A percentile compares a stretch with the other conserved stretches of the same genome.
Conservation (phyloP, 2,113 vertebrate genomes). For the Engraulis encrasicolus region DNA sequence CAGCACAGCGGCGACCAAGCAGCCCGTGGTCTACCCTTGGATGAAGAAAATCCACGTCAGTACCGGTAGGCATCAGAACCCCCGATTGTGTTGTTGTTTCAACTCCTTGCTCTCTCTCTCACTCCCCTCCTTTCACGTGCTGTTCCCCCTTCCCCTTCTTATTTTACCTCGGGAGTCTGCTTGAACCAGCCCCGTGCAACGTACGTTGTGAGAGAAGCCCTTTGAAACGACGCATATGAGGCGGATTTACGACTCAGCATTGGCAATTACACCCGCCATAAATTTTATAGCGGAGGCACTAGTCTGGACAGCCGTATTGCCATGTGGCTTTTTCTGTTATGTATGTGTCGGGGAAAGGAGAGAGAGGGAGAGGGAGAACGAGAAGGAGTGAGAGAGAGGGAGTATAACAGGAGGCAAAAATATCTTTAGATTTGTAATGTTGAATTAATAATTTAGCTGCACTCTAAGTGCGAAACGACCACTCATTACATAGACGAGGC, state of each 20-base stretch:
- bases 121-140: slow-evolving; percentile 56
- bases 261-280: slow-evolving; percentile 92
- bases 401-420: slow-evolving; percentile 51
- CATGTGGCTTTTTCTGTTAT: slow-evolving; percentile 82
- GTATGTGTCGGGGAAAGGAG: slow-evolving; percentile 74
- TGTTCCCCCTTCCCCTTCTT: slow-evolving; percentile 43
- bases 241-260: slow-evolving; percentile 89
- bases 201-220: slow-evolving; percentile 71
- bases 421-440: slow-evolving; percentile 76
- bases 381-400: slow-evolving; percentile 33
- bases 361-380: slow-evolving; percentile 41
- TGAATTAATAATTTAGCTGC: slow-evolving; percentile 86
- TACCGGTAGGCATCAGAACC: slow-evolving; percentile 81
- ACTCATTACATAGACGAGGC: slow-evolving; percentile 75
- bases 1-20: slow-evolving; percentile 81
- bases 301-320: slow-evolving; percentile 84
- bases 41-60: slow-evolving; percentile 92
- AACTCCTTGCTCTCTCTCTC: slow-evolving; percentile 46
- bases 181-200: slow-evolving; percentile 52
- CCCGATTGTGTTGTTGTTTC: slow-evolving; percentile 73
- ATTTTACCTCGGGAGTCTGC: slow-evolving; percentile 71
- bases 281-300: slow-evolving; percentile 87
- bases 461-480: slow-evolving; percentile 78
- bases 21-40: slow-evolving; percentile 87
- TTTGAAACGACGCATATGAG: slow-evolving; percentile 90